Evolutionary conservation across 2,888 invertebrate genomes (phyloP), one percentile per base, ranked within the genome.

Genomic region (Stictocephala bisonia): DNA sequence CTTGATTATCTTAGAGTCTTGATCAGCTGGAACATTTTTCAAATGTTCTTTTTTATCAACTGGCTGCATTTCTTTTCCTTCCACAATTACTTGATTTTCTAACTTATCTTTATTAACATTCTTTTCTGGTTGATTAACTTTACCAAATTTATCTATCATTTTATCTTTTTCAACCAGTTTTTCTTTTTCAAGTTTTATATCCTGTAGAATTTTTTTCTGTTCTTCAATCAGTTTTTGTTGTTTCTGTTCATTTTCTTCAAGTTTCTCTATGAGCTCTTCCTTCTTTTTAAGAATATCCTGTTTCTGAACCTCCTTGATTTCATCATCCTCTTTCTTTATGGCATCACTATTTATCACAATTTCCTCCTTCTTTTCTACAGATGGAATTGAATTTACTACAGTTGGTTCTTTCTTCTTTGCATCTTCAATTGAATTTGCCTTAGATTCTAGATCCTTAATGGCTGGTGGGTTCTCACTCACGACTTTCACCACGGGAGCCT

Each of bases 161-260:
- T 35, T 64, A 24, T 48, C 24, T 9, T 71, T 64, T 26, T 64
- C 50, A 35, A 31, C 27, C 41, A 72, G 11, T 24, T 72, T 72
- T 20, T 69, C 69, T 35, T 71, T 68, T 11, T 87, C 86, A 3
- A 88, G 87, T 71, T 88, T 86, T 22, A 90, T 84, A 81, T 90
- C 88, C 75, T 88, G 84, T 53, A 90, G 81, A 73, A 91, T 85
- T 80, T 89, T 86, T 78, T 90, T 89, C 79, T 91, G 90, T 80
- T 91, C 89, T 78, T 90, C 87, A 31, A 91, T 85, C 75, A 92
- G 83, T 81, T 90, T 87, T 79, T 89, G 87, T 80, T 91, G 90
- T 80, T 90, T 90, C 81, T 89, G 86, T 72, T 90, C 89, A 77
- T 92, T 90, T 80, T 90, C 88, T 82, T 91, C 89, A 20, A 92